Evolutionary conservation across 2,888 invertebrate species (phyloP).

Genomic region (Melinaea menophilus): DNA sequence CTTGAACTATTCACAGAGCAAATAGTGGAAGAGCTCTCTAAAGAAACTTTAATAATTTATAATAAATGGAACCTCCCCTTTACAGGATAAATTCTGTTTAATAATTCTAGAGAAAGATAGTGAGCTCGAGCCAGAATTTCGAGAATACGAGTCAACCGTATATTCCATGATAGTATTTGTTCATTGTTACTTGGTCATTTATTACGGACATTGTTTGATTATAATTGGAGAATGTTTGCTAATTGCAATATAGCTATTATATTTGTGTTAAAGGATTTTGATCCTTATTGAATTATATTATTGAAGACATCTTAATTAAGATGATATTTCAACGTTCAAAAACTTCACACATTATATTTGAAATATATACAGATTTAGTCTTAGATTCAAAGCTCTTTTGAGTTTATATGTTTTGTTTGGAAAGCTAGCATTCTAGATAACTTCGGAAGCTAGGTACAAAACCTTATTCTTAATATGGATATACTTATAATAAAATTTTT

Average conservation of each 20-base stretch:
- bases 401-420: not conserved
- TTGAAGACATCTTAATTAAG: too few species aligned
- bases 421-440: not conserved
- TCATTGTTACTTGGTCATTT: not conserved
- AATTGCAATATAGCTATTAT: too few species aligned
- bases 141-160: not conserved
- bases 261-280: too few species aligned
- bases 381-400: not conserved
- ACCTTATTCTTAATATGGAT: too few species aligned
- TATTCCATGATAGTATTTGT: not conserved
- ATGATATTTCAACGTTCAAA: not conserved
- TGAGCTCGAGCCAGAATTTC: not conserved
- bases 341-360: not conserved
- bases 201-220: conserved; percentile 3
- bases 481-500: not conserved
- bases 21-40: not conserved
- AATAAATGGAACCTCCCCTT: not conserved
- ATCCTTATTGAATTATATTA: too few species aligned
- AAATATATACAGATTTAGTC: not conserved
- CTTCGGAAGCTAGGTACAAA: too few species aligned
- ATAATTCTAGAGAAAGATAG: not conserved
- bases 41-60: not conserved
- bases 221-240: not conserved
- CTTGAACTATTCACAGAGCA: too few species aligned
- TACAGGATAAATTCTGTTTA: not conserved